Base-by-base conservation (phyloP, 2,888 invertebrate species). In the Toxonevra muliebris region DNA sequence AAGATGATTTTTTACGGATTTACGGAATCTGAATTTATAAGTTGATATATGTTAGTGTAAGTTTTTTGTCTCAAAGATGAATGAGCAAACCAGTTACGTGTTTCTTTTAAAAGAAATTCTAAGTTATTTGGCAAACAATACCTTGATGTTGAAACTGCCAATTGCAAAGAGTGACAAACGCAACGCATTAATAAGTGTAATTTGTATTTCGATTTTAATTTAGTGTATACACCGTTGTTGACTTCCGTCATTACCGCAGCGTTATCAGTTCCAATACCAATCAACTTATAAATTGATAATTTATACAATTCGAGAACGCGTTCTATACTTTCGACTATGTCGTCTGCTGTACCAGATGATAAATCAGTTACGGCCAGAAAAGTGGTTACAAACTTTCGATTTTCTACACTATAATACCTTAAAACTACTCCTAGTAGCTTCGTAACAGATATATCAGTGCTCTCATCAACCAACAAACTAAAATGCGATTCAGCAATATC, bases 391-490 rank as follows among this genome's bases (percentile, higher is more conserved):
- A 59, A 42, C 15, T 65, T 62, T 59, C 17, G 45, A 40, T 60
- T 55, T 12, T 63, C 13, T 59, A 53, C 41, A 19, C 64, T 60
- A 19, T 63, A 61, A 30, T 68, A 68, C 50, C 60, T 61, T 58
- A 65, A 58, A 42, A 61, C 69, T 42, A 65, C 58, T 15, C 69
- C 69, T 15, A 69, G 52, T 17, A 61, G 13, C 61, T 69, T 65
- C 40, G 50, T 57, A 5, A 65, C 52, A 15, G 65, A 65, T 52
- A 61, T 65, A 53, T 65, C 65, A 53, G 65, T 61, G 17, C 61
- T 58, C 59, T 69, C 69, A 40, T 69, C 58, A 15, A 65, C 58
- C 17, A 61, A 58, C n/a, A 69, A 20, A 65, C 65, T 69, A 20
- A 52, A 69, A 48, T 65, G 61, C n/a, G 65, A 65, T 15, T 65